These are phyloP conservation scores for Hyla sarda DNA, from an alignment of 2,113 vertebrate species.

Conservation along the genomic window DNA sequence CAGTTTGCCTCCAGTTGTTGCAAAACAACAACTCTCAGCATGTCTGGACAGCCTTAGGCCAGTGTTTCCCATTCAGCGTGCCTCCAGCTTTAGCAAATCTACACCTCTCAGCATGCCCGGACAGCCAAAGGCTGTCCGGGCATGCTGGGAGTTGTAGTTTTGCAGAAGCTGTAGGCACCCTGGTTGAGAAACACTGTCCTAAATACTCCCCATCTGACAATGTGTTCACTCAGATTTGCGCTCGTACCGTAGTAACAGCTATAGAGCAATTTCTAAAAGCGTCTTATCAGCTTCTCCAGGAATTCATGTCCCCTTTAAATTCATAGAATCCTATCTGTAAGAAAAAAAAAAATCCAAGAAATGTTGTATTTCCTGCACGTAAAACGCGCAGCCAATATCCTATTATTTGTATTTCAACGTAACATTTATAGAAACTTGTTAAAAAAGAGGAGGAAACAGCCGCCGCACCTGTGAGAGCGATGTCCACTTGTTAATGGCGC, in stretches of 20 bases:
- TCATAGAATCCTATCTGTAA: neutral
- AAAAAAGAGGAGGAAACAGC: slow-evolving; percentile 10
- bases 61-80: too few relatives aligned
- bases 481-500: slow-evolving; percentile 32
- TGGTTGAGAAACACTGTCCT: too few relatives aligned
- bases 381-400: neutral
- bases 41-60: too few relatives aligned
- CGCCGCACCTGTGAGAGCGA: neutral
- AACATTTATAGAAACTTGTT: slow-evolving; percentile 50
- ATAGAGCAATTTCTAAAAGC: slow-evolving; percentile 1
- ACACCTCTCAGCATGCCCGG: too few relatives aligned
- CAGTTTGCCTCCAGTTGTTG: too few relatives aligned
- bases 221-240: neutral
- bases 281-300: slow-evolving; percentile 26
- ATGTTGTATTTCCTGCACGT: neutral
- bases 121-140: too few relatives aligned
- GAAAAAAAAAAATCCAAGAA: too few relatives aligned
- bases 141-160: too few relatives aligned
- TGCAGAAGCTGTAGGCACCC: too few relatives aligned
- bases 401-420: slow-evolving; percentile 31
- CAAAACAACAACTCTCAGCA: too few relatives aligned
- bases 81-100: too few relatives aligned
- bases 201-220: neutral
- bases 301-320: neutral
- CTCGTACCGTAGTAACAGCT: neutral